Evolutionary conservation across 2,888 invertebrate species (phyloP).

Genomic region (Drosophila emarginata): DNA sequence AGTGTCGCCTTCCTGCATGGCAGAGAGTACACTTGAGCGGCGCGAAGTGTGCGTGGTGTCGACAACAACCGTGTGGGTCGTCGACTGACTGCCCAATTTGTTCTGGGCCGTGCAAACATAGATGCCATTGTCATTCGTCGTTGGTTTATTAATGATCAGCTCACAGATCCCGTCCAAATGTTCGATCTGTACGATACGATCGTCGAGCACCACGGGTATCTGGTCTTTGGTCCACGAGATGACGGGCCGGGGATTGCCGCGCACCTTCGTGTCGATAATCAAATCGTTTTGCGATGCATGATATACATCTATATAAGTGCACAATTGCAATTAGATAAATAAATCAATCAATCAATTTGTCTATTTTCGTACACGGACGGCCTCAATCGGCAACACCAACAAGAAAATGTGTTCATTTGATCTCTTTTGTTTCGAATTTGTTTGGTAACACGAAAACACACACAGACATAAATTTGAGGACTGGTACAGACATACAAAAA

Average conservation of each 20-base stretch:
- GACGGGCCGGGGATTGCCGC: conserved; percentile 88
- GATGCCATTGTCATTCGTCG: conserved; percentile 84
- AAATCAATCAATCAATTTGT: conserved; percentile 51
- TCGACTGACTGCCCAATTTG: conserved; percentile 88
- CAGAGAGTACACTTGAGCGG: conserved; percentile 77
- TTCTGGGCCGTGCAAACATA: conserved; percentile 86
- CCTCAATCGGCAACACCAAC: conserved; percentile 64
- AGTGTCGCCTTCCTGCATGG: conserved; percentile 71
- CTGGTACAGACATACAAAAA: conserved; percentile 25
- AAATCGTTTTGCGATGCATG: conserved; percentile 89
- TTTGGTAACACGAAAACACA: conserved; percentile 47
- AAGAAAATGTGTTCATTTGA: conserved; percentile 16
- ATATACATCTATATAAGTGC: conserved; percentile 85
- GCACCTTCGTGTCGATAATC: conserved; percentile 90
- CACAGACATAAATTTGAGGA: conserved; percentile 7
- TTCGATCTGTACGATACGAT: conserved; percentile 86
- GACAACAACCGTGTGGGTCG: conserved; percentile 86
- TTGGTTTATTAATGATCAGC: conserved; percentile 87
- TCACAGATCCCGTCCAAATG: conserved; percentile 90
- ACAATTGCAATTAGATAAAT: conserved; percentile 46
- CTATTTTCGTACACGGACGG: conserved; percentile 74
- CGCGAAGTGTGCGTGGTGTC: conserved; percentile 79
- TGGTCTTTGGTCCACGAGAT: conserved; percentile 90
- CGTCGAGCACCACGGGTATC: conserved; percentile 84
- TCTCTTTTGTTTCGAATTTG: conserved; percentile 49